Evolutionary conservation across 1,140 invertebrate genomes (phyloP).

Genomic region (Drosophila santomea): DNA sequence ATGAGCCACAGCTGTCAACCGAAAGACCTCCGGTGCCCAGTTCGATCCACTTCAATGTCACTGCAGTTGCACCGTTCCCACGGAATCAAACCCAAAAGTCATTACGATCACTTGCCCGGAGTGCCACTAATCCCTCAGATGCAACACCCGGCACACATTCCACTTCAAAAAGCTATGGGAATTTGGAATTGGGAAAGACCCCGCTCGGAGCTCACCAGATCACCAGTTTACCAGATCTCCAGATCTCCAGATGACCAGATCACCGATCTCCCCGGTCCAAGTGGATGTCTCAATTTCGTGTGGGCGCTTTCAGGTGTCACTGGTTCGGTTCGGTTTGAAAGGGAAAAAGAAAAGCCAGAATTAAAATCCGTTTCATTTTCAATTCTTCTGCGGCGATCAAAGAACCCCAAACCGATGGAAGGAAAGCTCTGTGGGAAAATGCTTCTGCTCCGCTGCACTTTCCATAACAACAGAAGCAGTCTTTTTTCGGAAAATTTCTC

Average conservation of each 20-base stretch:
- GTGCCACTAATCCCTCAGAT: constrained; percentile 71
- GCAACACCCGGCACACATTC: constrained; percentile 59
- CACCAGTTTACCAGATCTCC: background rate
- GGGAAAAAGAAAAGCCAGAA: constrained; percentile 38
- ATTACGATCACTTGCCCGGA: constrained; percentile 69
- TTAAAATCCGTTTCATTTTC: constrained; percentile 66
- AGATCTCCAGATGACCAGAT: background rate
- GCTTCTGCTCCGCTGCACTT: constrained; percentile 52
- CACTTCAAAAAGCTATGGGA: constrained; percentile 56
- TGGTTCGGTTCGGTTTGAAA: background rate
- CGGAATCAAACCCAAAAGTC: constrained; percentile 72
- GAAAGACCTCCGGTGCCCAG: constrained; percentile 13
- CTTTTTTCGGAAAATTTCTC: constrained; percentile 23
- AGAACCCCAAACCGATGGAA: constrained; percentile 28
- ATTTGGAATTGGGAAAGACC: constrained; percentile 39
- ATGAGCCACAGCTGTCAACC: constrained; percentile 48
- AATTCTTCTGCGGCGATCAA: constrained; percentile 34
- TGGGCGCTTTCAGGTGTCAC: constrained; percentile 79
- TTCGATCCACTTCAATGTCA: constrained; percentile 51
- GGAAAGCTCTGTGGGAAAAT: constrained; percentile 75
- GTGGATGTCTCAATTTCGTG: constrained; percentile 71
- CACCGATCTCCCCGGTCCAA: constrained; percentile 6
- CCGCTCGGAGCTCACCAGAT: constrained; percentile 1
- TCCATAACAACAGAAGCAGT: constrained; percentile 76
- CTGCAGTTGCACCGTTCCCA: constrained; percentile 43